Percentiles rank a stretch among this genome's conserved stretches.
These are phyloP conservation scores for Hyperopisus bebe DNA, from an alignment of 2,113 vertebrate genomes.

Conservation along the genomic window DNA sequence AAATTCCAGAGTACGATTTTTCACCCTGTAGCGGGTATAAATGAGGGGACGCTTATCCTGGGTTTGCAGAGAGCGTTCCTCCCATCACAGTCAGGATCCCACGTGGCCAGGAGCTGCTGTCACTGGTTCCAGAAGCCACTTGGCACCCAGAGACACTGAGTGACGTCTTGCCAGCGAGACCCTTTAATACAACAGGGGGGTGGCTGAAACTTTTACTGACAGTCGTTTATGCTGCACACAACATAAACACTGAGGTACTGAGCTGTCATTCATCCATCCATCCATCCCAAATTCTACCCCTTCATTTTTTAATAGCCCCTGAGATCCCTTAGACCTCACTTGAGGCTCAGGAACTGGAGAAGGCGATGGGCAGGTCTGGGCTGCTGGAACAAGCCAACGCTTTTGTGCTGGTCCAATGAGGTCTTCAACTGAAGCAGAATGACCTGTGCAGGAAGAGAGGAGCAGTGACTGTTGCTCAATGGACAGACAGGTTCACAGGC, in stretches of 20 bases:
- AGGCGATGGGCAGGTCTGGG: neutral
- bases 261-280: neutral
- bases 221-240: neutral
- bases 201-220: neutral
- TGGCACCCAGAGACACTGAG: neutral
- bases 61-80: neutral
- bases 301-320: neutral
- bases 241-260: neutral
- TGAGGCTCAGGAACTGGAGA: neutral
- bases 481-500: neutral
- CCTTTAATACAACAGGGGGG: neutral
- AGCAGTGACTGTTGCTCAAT: neutral
- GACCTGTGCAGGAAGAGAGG: neutral
- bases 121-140: neutral
- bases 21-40: neutral
- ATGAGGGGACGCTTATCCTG: neutral
- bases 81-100: neutral
- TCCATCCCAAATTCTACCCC: neutral
- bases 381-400: neutral
- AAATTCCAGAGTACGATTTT: neutral
- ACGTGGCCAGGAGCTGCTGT: neutral
- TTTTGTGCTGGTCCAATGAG: slow-evolving; percentile 2
- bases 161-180: neutral
- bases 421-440: neutral
- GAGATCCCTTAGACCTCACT: neutral